Base-by-base conservation (phyloP, 2,888 invertebrate genomes). In the Sympetrum striolatum region DNA sequence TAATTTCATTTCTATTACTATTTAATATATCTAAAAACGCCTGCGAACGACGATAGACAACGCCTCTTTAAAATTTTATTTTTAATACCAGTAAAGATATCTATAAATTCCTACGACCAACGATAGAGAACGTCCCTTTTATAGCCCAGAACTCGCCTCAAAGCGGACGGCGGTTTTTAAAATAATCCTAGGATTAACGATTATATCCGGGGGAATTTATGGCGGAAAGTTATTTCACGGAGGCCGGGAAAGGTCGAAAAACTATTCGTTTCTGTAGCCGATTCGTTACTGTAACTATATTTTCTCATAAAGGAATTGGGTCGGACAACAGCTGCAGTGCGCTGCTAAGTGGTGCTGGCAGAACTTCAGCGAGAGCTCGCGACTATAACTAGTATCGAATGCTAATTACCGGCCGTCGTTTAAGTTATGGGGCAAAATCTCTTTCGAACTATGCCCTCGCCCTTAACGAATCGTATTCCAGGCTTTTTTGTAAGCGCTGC, bases 281-380 rank as follows among this genome's bases (percentile, higher is more conserved):
- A 73, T 31, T 73, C 31, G 73, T 31, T 10, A 31, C 31, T 31
- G 60, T 37, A 22, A 58, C 37, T 37, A 60, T 60, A 86, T 37
- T 86, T 60, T 86, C 86, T 86, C 86, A 60, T 86, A 60, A 60
- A 86, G 86, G 37, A 86, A 60, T 60, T 60, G n/a, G 86, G 60
- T 86, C 60, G 60, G 35, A 60, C 58, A 60, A 60, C 60, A 86
- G 60, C 86, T 86, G 86, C 35, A n/a, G 48, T 81, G 81, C 44
- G 25, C 73, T 73, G 25, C 25, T 31, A 73, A 73, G 73, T 73
- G 25, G 73, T 31, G n/a, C 25, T 73, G 73, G 73, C 31, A 25
- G 25, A 12, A 73, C 73, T 73, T 73, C 31, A 73, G 31, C 22
- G 64, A 22, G 64, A 31, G 22, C 25, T 25, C 31, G 73, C 8